Conservation (phyloP, 2,888 invertebrate genomes). For the Polietes domitor region DNA sequence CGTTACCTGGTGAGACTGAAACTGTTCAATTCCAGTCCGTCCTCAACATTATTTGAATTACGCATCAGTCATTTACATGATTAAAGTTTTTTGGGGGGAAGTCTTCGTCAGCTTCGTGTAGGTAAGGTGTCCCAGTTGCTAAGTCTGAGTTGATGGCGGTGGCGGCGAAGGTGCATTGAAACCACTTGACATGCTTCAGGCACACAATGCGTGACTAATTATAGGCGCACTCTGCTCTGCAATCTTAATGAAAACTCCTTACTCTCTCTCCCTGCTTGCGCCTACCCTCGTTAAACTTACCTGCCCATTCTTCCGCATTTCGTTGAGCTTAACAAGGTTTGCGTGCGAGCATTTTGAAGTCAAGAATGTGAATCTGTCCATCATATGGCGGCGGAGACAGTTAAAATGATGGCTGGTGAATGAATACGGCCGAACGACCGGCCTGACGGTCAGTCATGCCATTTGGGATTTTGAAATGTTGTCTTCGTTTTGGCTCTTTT, state of each 20-base stretch:
- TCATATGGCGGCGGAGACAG: conserved; percentile 54
- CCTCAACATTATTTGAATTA: not conserved
- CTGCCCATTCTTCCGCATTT: not conserved
- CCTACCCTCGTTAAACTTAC: conserved; percentile 42
- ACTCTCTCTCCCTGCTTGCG: conserved; percentile 6
- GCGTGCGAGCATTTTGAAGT: conserved; percentile 53
- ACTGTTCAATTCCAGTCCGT: no score
- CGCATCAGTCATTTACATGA: not conserved
- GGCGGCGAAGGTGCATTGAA: not conserved
- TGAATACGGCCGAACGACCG: not conserved
- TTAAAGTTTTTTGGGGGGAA: not conserved
- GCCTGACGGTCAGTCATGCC: conserved; percentile 44
- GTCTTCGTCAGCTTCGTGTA: not conserved
- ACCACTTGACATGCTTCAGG: conserved; percentile 68
- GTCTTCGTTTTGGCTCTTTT: conserved; percentile 3
- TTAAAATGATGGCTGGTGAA: conserved; percentile 52
- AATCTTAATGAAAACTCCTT: conserved; percentile 23
- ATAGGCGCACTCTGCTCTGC: conserved; percentile 62
- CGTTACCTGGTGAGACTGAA: no score
- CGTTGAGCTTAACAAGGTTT: conserved; percentile 43
- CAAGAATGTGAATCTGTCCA: conserved; percentile 57
- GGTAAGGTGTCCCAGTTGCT: not conserved
- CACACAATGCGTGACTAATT: conserved; percentile 70
- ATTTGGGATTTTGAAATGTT: conserved; percentile 19
- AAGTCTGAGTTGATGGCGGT: not conserved